A percentile compares a stretch with the other conserved stretches of the same genome.
Evolutionary conservation across 2,797 vertebrate genomes (phyloP).

Genomic region (Anas capensis): DNA sequence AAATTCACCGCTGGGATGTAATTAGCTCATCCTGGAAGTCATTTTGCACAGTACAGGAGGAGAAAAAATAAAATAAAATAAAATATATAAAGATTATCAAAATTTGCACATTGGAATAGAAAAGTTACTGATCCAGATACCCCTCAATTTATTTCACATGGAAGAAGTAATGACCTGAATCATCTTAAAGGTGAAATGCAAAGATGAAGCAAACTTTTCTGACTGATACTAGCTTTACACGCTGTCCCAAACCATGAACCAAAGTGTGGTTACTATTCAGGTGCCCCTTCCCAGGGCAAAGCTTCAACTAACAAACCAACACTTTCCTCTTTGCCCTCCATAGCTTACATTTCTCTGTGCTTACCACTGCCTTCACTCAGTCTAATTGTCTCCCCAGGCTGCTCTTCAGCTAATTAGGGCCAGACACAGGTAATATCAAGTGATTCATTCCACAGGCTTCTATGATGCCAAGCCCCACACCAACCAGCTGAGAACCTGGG

Average conservation of each 20-base stretch:
- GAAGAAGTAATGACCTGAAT: neutral
- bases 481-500: neutral
- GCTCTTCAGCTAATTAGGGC: neutral
- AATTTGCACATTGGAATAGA: neutral
- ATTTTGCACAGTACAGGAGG: neutral
- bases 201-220: constrained; percentile 23
- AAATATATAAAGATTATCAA: neutral
- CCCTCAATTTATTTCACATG: neutral
- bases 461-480: neutral
- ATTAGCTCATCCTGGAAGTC: neutral
- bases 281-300: neutral
- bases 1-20: neutral
- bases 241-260: neutral
- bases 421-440: neutral
- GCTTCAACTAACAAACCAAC: neutral
- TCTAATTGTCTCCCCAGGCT: neutral
- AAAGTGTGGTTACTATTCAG: neutral
- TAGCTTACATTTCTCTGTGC: neutral
- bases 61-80: neutral
- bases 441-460: neutral
- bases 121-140: neutral
- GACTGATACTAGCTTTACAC: neutral
- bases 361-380: neutral
- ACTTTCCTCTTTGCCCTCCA: neutral
- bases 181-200: neutral